Percentiles rank a stretch among this genome's conserved stretches.
Evolutionary conservation across 92 coral and sea anemone genomes (phyloP).

Genomic region (Scolanthus callimorphus): DNA sequence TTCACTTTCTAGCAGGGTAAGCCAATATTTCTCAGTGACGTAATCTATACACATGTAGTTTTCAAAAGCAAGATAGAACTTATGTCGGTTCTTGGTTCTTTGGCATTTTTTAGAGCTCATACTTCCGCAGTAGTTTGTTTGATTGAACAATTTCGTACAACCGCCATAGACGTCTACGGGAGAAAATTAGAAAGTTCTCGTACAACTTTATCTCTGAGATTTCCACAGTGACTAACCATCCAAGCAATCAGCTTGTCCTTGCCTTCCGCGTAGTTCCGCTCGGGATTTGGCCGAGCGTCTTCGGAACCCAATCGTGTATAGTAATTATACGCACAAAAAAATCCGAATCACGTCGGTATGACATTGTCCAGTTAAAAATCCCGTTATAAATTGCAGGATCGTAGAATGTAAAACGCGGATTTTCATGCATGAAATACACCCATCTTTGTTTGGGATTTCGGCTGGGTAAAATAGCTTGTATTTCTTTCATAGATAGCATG

Average conservation of each 20-base stretch:
- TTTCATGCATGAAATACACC: slow-evolving; percentile 84
- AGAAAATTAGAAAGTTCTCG: slow-evolving; percentile 48
- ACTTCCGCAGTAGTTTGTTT: slow-evolving; percentile 22
- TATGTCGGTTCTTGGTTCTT: slow-evolving; percentile 42
- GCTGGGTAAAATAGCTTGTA: slow-evolving; percentile 24
- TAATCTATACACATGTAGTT: slow-evolving; percentile 74
- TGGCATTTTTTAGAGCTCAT: slow-evolving; percentile 21
- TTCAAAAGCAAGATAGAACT: slow-evolving; percentile 83
- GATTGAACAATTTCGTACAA: slow-evolving; percentile 70
- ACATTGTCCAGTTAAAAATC: slow-evolving; percentile 94
- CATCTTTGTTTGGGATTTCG: slow-evolving; percentile 64
- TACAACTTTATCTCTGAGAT: slow-evolving; percentile 52
- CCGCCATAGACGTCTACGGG: slow-evolving; percentile 65
- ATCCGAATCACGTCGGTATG: slow-evolving; percentile 85
- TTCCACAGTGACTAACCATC: slow-evolving; percentile 76
- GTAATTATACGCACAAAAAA: slow-evolving; percentile 75
- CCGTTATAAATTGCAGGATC: slow-evolving; percentile 51
- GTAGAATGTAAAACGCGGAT: slow-evolving; percentile 47
- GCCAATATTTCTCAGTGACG: slow-evolving; percentile 92
- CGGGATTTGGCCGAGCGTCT: not conserved
- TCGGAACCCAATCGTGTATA: slow-evolving; percentile 42
- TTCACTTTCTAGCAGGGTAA: slow-evolving; percentile 39
- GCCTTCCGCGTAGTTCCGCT: slow-evolving; percentile 49
- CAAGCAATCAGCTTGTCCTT: slow-evolving; percentile 81
- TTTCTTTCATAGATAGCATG: slow-evolving; percentile 37